These are phyloP conservation scores for Bombus picipes DNA, from an alignment of 1,140 invertebrate species.

Conservation along the genomic window DNA sequence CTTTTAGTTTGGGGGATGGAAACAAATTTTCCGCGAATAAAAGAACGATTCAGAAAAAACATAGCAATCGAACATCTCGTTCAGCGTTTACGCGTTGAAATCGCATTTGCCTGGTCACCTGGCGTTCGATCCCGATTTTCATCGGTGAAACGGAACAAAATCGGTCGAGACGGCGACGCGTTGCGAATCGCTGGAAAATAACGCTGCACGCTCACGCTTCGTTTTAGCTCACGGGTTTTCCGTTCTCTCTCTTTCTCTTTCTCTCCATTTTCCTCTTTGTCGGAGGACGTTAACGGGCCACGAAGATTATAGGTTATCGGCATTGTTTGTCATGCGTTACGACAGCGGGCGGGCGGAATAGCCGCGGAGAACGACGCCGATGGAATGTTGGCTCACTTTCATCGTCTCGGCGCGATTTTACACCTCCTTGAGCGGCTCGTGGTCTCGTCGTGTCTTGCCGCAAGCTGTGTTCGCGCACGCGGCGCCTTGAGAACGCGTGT, in stretches of 20 bases:
- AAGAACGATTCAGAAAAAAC: neutral
- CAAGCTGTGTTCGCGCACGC: neutral
- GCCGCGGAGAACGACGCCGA: neutral
- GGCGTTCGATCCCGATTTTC: neutral
- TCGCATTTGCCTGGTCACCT: neutral
- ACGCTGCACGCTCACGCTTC: constrained; percentile 1
- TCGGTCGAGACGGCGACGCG: constrained; percentile 16
- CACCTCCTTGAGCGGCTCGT: constrained; percentile 27
- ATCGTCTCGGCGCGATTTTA: constrained; percentile 41
- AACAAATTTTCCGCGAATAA: neutral
- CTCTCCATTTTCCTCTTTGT: neutral
- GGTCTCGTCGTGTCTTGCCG: neutral
- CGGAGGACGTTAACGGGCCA: constrained; percentile 25
- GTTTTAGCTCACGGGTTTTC: constrained; percentile 20
- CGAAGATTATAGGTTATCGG: constrained; percentile 46
- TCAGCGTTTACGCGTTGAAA: neutral
- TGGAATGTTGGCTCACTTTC: constrained; percentile 43
- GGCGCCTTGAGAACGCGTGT: constrained; percentile 5
- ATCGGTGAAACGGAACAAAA: no score
- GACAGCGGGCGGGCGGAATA: constrained; percentile 19
- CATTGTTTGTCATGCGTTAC: constrained; percentile 47
- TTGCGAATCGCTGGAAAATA: constrained; percentile 35
- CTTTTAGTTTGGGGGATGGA: neutral
- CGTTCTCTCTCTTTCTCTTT: neutral
- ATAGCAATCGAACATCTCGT: neutral